Percentiles rank a stretch among this genome's conserved stretches.
These are phyloP conservation scores for Bactericera cockerelli DNA, from an alignment of 1,140 invertebrate genomes.

Conservation along the genomic window DNA sequence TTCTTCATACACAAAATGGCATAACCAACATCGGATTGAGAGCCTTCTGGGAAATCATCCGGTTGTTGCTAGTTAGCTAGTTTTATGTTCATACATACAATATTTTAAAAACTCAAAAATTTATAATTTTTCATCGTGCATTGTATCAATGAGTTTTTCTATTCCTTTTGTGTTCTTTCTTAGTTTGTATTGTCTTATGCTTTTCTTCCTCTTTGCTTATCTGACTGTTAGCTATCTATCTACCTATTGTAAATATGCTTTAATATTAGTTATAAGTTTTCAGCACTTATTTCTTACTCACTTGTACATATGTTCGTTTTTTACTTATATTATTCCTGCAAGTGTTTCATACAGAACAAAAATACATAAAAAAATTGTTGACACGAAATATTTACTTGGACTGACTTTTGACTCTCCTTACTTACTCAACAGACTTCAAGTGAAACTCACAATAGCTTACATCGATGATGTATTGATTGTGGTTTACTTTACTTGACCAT, in stretches of 20 bases:
- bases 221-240: not conserved
- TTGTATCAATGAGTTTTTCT: constrained; percentile 5
- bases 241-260: no score
- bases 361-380: constrained; percentile 3
- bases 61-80: no score
- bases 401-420: not conserved
- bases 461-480: no score
- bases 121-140: constrained; percentile 6
- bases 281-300: no score
- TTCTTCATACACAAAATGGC: no score
- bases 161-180: not conserved
- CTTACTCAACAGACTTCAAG: no score
- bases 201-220: not conserved
- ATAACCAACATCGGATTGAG: no score
- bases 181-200: not conserved
- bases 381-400: not conserved
- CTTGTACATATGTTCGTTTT: constrained; percentile 1
- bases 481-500: no score
- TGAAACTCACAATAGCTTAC: no score
- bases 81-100: no score
- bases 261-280: no score
- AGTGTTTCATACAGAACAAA: constrained; percentile 6
- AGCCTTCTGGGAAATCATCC: no score
- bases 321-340: constrained; percentile 4
- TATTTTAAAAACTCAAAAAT: not conserved